Conservation (phyloP, 1,140 invertebrate genomes). For the Lucilia cuprina region DNA sequence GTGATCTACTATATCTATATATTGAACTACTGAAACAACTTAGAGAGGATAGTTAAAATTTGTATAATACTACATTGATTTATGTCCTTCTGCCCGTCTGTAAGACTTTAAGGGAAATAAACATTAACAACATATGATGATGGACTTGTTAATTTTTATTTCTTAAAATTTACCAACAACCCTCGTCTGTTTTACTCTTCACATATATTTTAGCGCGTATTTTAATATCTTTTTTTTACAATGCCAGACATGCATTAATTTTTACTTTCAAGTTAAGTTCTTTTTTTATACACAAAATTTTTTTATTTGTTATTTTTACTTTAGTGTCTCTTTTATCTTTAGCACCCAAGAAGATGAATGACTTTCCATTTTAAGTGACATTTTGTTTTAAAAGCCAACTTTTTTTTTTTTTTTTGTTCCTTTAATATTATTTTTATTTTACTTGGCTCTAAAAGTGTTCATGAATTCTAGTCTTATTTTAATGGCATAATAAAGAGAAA, state of each 20-base stretch:
- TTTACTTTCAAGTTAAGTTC: conserved; percentile 11
- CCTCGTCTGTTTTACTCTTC: background rate
- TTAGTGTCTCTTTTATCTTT: conserved; percentile 24
- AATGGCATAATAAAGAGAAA: background rate
- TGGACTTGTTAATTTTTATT: too few relatives aligned
- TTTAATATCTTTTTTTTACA: background rate
- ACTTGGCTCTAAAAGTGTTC: background rate
- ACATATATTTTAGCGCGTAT: background rate
- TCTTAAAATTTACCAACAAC: background rate
- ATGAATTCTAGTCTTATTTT: conserved; percentile 6
- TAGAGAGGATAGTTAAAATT: too few relatives aligned
- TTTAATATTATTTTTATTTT: background rate
- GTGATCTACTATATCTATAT: too few relatives aligned
- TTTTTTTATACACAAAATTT: background rate
- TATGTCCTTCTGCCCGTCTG: too few relatives aligned
- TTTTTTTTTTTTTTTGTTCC: background rate
- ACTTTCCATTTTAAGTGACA: conserved; percentile 38
- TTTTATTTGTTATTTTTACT: conserved; percentile 19
- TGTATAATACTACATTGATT: too few relatives aligned
- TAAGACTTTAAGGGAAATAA: too few relatives aligned
- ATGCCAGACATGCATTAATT: background rate
- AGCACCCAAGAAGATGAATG: conserved; percentile 37
- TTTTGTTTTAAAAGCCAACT: conserved; percentile 34
- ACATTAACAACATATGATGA: too few relatives aligned
- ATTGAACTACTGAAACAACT: too few relatives aligned